Evolutionary conservation across 2,888 invertebrate species (phyloP).

Genomic region (Nematopogon swammerdamellus): DNA sequence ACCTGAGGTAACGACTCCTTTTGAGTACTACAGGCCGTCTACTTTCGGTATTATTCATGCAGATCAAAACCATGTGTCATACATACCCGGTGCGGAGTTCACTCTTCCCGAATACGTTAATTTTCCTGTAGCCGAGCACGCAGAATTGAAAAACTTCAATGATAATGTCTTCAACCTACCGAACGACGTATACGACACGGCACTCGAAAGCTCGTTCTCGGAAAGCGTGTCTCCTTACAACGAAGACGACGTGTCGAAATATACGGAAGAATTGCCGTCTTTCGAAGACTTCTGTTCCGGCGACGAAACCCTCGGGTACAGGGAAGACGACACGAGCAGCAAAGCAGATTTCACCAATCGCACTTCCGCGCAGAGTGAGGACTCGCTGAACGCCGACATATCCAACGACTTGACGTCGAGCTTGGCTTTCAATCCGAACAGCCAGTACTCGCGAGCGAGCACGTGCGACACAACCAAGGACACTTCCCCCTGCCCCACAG

Average conservation of each 20-base stretch:
- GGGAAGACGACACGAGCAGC: conserved; percentile 2
- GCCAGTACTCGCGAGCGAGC: conserved; percentile 33
- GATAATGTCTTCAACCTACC: conserved; percentile 9
- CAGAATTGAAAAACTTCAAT: conserved; percentile 21
- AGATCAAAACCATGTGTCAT: conserved; percentile 30
- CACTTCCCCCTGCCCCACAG: conserved; percentile 47
- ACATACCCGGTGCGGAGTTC: conserved; percentile 47
- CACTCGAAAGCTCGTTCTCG: conserved; percentile 5
- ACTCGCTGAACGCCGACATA: conserved; percentile 41
- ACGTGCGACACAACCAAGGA: conserved; percentile 42
- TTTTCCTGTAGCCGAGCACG: conserved; percentile 33
- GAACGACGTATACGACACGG: conserved; percentile 10
- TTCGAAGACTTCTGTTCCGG: background rate
- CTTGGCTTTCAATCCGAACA: conserved; percentile 44
- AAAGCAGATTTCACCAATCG: background rate
- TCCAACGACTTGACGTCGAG: conserved; percentile 47
- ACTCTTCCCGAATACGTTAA: conserved; percentile 43
- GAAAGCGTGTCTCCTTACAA: conserved; percentile 10
- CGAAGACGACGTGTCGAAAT: background rate
- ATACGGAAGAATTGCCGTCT: background rate
- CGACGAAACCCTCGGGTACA: background rate
- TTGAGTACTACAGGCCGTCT: conserved; percentile 28
- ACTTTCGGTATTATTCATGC: conserved; percentile 25
- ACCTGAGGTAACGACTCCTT: conserved; percentile 23
- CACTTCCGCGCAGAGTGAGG: conserved; percentile 31